phyloP scores from a whole-genome alignment of 2,113 vertebrate genomes.

The Balaeniceps rex region DNA sequence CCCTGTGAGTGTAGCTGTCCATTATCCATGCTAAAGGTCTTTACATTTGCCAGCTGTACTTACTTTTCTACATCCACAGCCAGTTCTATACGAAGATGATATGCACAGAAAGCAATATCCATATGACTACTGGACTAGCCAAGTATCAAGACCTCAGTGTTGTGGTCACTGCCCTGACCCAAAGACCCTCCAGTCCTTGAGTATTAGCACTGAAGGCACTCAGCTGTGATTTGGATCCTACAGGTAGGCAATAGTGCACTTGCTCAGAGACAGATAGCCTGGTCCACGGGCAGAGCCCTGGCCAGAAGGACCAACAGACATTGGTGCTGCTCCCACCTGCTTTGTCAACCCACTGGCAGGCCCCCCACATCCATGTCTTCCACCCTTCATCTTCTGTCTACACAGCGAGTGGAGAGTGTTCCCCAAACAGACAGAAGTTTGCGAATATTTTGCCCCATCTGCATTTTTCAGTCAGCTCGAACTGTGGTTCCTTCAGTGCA shows the following conservation, averaged over 20 bases:
- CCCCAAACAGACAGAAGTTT: neutral
- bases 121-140: no score
- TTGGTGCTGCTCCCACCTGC: neutral
- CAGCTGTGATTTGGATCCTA: neutral
- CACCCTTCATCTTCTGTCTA: neutral
- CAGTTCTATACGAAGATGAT: neutral
- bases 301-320: neutral
- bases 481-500: neutral
- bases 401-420: neutral
- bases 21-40: neutral
- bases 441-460: neutral
- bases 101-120: neutral
- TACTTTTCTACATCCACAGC: neutral
- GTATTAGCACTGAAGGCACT: neutral
- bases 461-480: neutral
- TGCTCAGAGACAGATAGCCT: neutral
- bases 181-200: neutral
- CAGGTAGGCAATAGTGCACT: no score
- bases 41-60: neutral
- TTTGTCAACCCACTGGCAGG: neutral
- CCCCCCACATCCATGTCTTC: accelerated
- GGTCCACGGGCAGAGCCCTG: neutral
- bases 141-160: neutral
- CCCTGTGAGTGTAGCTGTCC: neutral
- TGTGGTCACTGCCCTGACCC: neutral